phyloP scores from a whole-genome alignment of 1,140 invertebrate species.

The Halictus rubicundus region DNA sequence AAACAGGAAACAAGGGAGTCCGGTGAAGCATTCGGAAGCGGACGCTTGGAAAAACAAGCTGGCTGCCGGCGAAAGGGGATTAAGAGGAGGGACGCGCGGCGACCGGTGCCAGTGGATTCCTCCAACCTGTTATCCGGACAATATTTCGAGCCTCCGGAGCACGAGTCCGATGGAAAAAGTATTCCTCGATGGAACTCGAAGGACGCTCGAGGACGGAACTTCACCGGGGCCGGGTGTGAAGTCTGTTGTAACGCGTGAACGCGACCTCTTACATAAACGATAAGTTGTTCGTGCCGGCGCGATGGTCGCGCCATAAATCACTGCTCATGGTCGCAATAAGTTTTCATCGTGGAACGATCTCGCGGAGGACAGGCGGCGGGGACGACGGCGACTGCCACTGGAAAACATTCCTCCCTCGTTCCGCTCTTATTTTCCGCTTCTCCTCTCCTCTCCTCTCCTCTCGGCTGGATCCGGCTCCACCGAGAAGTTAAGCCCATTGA shows the following conservation, averaged over 20 bases:
- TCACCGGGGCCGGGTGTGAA: too few species aligned
- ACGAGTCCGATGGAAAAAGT: too few species aligned
- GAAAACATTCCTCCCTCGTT: slow-evolving; percentile 26
- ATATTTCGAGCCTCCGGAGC: background rate
- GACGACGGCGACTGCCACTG: slow-evolving; percentile 8
- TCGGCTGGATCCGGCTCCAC: slow-evolving; percentile 14
- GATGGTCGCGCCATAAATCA: background rate
- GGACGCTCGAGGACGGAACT: too few species aligned
- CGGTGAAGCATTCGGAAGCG: slow-evolving; percentile 29
- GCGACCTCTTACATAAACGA: background rate
- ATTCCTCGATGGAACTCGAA: too few species aligned
- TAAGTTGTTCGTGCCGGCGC: too few species aligned
- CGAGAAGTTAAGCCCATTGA: slow-evolving; percentile 57
- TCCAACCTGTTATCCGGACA: slow-evolving; percentile 3
- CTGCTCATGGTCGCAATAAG: background rate
- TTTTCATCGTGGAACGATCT: slow-evolving; percentile 21
- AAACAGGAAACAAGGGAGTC: slow-evolving; percentile 39
- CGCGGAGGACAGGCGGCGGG: slow-evolving; percentile 22
- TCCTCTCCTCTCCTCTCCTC: background rate
- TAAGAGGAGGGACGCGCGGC: slow-evolving; percentile 30
- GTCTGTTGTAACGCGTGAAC: background rate
- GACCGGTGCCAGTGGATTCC: slow-evolving; percentile 11
- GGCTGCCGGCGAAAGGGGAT: slow-evolving; percentile 43
- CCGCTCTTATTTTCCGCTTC: slow-evolving; percentile 36
- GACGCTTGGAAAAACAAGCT: slow-evolving; percentile 53